These are phyloP conservation scores for Arion vulgaris DNA, from an alignment of 1,140 invertebrate genomes.

Conservation along the genomic window DNA sequence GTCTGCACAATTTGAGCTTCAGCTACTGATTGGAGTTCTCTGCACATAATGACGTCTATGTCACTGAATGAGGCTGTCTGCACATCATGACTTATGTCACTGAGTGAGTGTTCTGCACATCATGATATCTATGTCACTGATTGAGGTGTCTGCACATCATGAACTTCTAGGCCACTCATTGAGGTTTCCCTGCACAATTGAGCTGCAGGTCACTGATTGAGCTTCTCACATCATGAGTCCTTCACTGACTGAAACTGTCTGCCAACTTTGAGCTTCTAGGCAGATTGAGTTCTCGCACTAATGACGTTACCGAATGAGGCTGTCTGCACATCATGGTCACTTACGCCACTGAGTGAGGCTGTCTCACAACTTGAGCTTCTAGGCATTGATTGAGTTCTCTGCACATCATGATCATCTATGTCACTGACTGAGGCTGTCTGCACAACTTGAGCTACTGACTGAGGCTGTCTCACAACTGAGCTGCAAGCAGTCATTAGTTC, in stretches of 20 bases:
- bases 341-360: neutral
- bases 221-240: neutral
- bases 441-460: neutral
- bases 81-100: neutral
- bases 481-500: neutral
- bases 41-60: neutral
- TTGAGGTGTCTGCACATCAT: neutral
- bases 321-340: neutral
- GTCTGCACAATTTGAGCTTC: neutral
- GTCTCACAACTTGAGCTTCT: neutral
- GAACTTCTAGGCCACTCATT: neutral
- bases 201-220: neutral
- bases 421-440: neutral
- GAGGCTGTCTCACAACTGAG: neutral
- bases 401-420: neutral
- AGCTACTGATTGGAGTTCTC: neutral
- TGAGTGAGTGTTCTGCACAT: neutral
- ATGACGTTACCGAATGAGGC: neutral
- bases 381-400: neutral
- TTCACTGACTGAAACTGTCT: too few relatives aligned
- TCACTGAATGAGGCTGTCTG: neutral
- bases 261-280: too few relatives aligned
- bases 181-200: neutral
- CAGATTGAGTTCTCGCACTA: too few relatives aligned
- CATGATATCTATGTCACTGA: neutral